A percentile compares a stretch with the other conserved stretches of the same genome.
Conservation (phyloP, 2,888 invertebrate species). For the Deilephila porcellus region DNA sequence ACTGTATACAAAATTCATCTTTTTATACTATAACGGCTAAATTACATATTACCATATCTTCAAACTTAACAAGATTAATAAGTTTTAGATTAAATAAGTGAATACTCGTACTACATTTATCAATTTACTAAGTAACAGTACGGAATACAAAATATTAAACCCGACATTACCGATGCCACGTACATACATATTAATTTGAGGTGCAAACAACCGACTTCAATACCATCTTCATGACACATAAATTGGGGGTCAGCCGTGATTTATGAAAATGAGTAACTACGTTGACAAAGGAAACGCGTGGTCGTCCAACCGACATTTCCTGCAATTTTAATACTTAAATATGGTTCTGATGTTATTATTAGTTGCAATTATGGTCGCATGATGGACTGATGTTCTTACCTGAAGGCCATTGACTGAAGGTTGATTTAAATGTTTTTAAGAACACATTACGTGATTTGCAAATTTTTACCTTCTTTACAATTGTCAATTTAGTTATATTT, state of each 20-base stretch:
- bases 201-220: neutral
- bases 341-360: conserved; percentile 24
- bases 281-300: conserved; percentile 24
- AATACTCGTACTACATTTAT: too few species aligned
- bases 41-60: too few species aligned
- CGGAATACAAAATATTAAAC: neutral
- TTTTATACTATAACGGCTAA: too few species aligned
- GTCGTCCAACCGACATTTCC: conserved; percentile 26
- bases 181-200: neutral
- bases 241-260: conserved; percentile 11
- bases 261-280: conserved; percentile 18
- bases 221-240: neutral
- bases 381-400: neutral
- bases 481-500: neutral
- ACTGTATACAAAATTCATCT: too few species aligned
- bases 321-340: conserved; percentile 24
- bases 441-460: neutral
- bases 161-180: neutral
- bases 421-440: neutral
- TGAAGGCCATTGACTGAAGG: neutral
- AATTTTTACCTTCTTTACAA: too few species aligned
- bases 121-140: too few species aligned
- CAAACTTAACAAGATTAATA: too few species aligned
- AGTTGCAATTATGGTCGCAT: conserved; percentile 14
- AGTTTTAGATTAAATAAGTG: too few species aligned